Evolutionary conservation across 2,113 vertebrate species (phyloP), one percentile per base, ranked within the genome.

Genomic region (Nematolebias whitei): DNA sequence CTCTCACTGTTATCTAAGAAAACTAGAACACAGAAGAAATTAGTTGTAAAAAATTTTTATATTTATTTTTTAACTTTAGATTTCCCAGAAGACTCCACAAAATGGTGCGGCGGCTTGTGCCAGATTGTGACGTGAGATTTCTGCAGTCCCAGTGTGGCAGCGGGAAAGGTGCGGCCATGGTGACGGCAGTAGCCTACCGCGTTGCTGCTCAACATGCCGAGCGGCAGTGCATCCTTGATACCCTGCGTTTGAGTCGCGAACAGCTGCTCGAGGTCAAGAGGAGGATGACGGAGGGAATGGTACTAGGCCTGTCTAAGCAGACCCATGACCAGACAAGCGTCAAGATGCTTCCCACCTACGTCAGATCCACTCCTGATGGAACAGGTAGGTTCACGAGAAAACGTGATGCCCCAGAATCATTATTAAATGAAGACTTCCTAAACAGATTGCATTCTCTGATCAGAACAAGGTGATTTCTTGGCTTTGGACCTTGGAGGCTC

Each of bases 121-220:
- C 97, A 0, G 95, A 97, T 76, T 97, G 96, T 0, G 96, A 98
- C 0, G 90, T 98, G 70, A 95, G 96, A 0, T 99, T 99, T 79
- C 68, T 96, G 71, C 91, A 93, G 38, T 99, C 98, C 0, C 96
- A 97, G 70, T 95, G 96, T 0, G 98, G 98, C 13, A 99, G 97
- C 0, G 95, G 95, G 61, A 99, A 99, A 65, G 97, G 98, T 0
- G 95, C 98, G 0, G 98, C 98, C 71, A 99, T 99, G 98, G 98
- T 99, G 71, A 99, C 97, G 0, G 98, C 97, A 0, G 98, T 99
- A 71, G 98, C 96, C 1, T 92, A 96, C 76, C 91, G 98, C 1
- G 88, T 97, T 62, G 96, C 92, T 0, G 91, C 94, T 18, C 96
- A 99, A 60, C 92, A 95, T 2, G 88, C 92, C 2, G 93, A 94